Base-by-base conservation (phyloP, 2,888 invertebrate genomes). In the Argyresthia goedartella region DNA sequence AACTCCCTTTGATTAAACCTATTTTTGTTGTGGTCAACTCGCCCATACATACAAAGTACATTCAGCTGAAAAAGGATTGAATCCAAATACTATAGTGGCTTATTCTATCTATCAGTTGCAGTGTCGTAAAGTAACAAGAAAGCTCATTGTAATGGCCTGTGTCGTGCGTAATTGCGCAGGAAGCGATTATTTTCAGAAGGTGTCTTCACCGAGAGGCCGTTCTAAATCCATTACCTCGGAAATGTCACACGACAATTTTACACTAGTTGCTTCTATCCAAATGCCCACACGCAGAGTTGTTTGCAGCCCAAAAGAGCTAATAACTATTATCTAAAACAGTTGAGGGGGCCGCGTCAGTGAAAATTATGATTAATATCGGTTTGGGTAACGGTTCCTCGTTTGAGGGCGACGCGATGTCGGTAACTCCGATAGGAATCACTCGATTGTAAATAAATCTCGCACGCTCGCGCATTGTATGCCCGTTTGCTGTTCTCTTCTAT, bases 351-450 rank as follows among this genome's bases (percentile, higher is more conserved):
- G 70, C 71, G 77, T 79, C 81, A 82, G 79, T 81, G 81, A 78
- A 84, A 85, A 86, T 85, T 85, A 84, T 86, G 85, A 86, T 86
- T 86, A 85, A 86, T 85, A 85, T 84, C 82, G 76, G 76, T 81
- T 81, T 80, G 75, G 75, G 65, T 86, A 85, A 85, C 85, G 84
- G 85, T 77, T 66, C 56, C 42, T 57, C 34, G 45, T 61, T 59
- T 59, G 60, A 63, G 66, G 60, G 44, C 39, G 25, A 25, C 25
- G 25, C 25, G 2, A 25, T 25, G 25, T 25, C 25, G 62, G 58
- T n/a, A 10, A 11, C 44, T 35, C 1, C 16, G 62, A 69, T 74
- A 73, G 66, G 69, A 76, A 70, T 64, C 60, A 56, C 57, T 62
- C 51, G 51, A 49, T 54, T 57, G 57, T 63, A 39, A 51, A 59